Evolutionary conservation across 2,888 invertebrate genomes (phyloP).

Genomic region (Torymus texanus): DNA sequence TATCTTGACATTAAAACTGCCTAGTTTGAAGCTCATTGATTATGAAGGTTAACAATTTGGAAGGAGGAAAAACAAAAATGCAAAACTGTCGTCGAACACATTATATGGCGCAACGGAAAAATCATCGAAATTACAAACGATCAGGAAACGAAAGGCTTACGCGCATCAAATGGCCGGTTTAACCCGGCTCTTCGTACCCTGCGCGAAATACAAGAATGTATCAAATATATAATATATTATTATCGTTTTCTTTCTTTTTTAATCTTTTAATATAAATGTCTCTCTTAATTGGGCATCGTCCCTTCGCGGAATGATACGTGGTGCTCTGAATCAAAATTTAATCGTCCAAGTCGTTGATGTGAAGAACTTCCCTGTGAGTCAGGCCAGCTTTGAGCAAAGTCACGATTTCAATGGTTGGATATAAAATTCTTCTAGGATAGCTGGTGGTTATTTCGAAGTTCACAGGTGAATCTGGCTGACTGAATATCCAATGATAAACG

Average conservation of each 20-base stretch:
- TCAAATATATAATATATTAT: slow-evolving; percentile 66
- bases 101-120: slow-evolving; percentile 48
- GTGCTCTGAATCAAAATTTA: slow-evolving; percentile 61
- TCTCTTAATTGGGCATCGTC: slow-evolving; percentile 58
- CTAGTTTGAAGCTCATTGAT: slow-evolving; percentile 15
- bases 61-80: slow-evolving; percentile 42
- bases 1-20: not conserved
- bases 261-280: slow-evolving; percentile 52
- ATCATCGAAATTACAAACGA: slow-evolving; percentile 34
- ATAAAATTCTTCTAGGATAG: slow-evolving; percentile 91
- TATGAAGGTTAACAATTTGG: slow-evolving; percentile 13
- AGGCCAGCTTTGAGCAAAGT: slow-evolving; percentile 88
- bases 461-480: slow-evolving; percentile 88
- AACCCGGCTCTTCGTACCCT: slow-evolving; percentile 52
- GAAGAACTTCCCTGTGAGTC: slow-evolving; percentile 92
- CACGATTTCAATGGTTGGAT: slow-evolving; percentile 76
- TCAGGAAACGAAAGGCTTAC: slow-evolving; percentile 48
- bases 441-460: slow-evolving; percentile 89
- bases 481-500: slow-evolving; percentile 95
- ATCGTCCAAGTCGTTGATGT: slow-evolving; percentile 94
- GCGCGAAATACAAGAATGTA: slow-evolving; percentile 69
- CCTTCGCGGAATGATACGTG: slow-evolving; percentile 60
- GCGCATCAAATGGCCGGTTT: slow-evolving; percentile 31
- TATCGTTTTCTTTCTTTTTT: slow-evolving; percentile 55
- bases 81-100: slow-evolving; percentile 51